Percentiles rank a stretch among this genome's conserved stretches.
Conservation (phyloP, 2,113 vertebrate species). For the Callaeas wilsoni region DNA sequence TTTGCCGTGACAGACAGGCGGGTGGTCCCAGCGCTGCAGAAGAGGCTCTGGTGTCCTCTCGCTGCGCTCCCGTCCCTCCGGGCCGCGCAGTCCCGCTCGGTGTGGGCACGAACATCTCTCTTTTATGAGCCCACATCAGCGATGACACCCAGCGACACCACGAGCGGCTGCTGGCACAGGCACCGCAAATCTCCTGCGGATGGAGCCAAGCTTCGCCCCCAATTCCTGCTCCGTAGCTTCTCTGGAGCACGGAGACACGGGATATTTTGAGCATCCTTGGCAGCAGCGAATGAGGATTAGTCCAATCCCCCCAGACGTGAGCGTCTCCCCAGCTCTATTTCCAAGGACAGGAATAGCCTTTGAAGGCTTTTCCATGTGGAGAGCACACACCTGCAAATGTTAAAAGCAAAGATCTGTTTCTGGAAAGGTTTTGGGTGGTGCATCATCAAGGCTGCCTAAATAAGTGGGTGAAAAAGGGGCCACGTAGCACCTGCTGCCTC, state of each 20-base stretch:
- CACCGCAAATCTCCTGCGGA: background rate
- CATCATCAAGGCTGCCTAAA: background rate
- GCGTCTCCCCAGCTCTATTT: background rate
- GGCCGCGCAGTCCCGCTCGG: background rate
- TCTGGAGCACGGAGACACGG: background rate
- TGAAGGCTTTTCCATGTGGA: background rate
- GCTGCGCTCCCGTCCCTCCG: background rate
- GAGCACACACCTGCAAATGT: background rate
- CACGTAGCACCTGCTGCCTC: background rate
- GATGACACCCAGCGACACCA: background rate
- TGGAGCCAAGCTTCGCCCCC: background rate
- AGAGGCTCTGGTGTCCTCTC: accelerated
- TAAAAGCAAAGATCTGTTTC: background rate
- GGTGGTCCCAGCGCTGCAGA: background rate
- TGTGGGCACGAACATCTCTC: background rate
- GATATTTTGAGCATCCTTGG: background rate
- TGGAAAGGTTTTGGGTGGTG: background rate
- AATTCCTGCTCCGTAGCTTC: background rate
- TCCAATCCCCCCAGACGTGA: background rate
- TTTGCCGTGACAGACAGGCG: accelerated
- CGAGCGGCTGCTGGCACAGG: background rate
- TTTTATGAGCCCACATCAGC: background rate
- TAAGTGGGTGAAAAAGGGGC: background rate
- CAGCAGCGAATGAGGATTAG: background rate
- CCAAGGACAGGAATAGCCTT: background rate